Base-by-base conservation (phyloP, 2,888 invertebrate species). In the Trachelus troglodyta region DNA sequence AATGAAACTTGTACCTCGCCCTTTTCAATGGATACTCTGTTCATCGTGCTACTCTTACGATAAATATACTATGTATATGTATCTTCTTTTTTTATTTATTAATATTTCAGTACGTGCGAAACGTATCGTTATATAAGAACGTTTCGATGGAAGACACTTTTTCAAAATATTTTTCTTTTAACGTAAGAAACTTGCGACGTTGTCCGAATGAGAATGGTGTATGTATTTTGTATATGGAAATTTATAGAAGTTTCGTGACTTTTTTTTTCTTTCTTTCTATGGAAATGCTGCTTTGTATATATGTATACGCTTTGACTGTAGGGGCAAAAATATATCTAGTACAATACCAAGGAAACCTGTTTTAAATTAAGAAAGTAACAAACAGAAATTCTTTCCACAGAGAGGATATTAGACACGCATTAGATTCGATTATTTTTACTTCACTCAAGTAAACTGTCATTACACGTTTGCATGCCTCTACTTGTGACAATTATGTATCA, bases 371-470 rank as follows among this genome's bases (percentile, higher is more conserved):
- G 78, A 77, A 80, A 76, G 83, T 74, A 80, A 83, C 75, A 84
- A 84, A 87, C 79, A 79, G 79, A 83, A 79, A 86, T 87, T 84
- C 86, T 82, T 79, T 81, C 79, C 83, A 82, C 81, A 75, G 83
- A 84, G 79, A 84, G 75, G 80, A 81, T 77, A 82, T 83, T 82
- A 81, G 79, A 79, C 84, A 83, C 74, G 79, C 75, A 69, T 56
- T 79, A 81, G 75, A 73, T 78, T 73, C 37, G 69, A 37, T 75
- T 74, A n/a, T 73, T 33, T 23, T 71, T 34, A 34, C 31, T 56
- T 56, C 23, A 23, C 56, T 56, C 34, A 34, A 78, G 73, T 76
- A 68, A 76, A 76, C 69, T 75, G 79, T 81, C 23, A 56, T 56
- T 80, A 79, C 71, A 82, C 69, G 37, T 34, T 76, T 84, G 83